phyloP scores from a whole-genome alignment of 2,888 invertebrate species.

The Melieria crassipennis region DNA sequence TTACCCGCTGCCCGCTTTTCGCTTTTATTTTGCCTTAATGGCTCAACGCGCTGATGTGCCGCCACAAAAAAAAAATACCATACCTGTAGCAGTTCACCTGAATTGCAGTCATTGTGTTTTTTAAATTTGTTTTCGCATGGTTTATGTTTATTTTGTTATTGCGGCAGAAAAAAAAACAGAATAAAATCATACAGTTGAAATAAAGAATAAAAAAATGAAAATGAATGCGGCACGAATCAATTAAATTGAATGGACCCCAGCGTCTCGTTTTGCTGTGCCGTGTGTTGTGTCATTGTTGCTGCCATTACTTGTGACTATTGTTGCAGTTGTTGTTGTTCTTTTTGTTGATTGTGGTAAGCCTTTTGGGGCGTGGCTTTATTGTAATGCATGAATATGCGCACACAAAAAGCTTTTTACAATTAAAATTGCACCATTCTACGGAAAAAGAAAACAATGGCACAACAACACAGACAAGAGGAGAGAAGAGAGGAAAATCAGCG shows the following conservation, averaged over 20 bases:
- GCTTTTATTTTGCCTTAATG: constrained; percentile 9
- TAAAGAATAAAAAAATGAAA: no score
- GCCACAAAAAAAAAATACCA: background rate
- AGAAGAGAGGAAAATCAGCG: no score
- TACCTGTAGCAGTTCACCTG: background rate
- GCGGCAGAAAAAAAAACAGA: no score
- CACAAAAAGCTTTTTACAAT: background rate
- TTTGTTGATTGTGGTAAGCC: background rate
- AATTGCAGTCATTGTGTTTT: background rate
- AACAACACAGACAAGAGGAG: background rate
- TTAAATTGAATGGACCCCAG: constrained; percentile 17
- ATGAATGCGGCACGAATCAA: constrained; percentile 4
- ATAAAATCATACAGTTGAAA: no score
- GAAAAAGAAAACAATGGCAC: background rate
- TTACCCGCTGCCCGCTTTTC: background rate
- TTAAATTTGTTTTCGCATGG: no score
- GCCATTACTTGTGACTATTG: background rate
- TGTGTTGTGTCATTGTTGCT: background rate
- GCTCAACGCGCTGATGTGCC: constrained; percentile 2
- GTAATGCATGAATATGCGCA: no score
- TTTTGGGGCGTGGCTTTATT: constrained; percentile 2
- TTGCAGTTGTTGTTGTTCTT: background rate
- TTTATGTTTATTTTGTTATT: no score
- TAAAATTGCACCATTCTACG: background rate
- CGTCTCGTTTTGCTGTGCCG: background rate